phyloP scores from a whole-genome alignment of 1,140 invertebrate genomes.

The Penaeus chinensis region DNA sequence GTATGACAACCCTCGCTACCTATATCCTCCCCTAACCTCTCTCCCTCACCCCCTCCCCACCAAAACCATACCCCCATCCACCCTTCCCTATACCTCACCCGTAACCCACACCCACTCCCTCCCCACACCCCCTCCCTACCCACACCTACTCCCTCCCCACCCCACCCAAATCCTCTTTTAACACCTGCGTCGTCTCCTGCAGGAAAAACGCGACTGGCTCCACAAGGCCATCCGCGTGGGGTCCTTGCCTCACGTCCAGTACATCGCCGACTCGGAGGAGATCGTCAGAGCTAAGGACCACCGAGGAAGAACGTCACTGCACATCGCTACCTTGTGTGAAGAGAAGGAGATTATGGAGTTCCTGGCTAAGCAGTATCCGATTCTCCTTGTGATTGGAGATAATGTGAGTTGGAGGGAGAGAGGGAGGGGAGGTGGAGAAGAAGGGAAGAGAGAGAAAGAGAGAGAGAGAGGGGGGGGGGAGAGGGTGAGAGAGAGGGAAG shows the following conservation, averaged over 20 bases:
- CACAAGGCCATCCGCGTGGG: constrained; percentile 80
- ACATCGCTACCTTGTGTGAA: constrained; percentile 85
- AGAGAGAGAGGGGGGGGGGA: no score
- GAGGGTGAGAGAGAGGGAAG: no score
- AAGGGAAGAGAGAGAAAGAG: neutral
- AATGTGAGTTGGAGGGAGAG: constrained; percentile 76
- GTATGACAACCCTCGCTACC: no score
- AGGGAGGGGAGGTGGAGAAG: neutral
- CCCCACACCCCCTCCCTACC: neutral
- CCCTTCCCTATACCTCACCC: neutral
- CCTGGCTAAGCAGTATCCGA: constrained; percentile 79
- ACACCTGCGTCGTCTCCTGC: neutral
- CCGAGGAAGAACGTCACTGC: constrained; percentile 77
- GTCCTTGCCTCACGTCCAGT: constrained; percentile 74
- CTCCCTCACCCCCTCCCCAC: neutral
- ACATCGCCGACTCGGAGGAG: constrained; percentile 72
- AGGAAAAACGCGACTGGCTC: constrained; percentile 81
- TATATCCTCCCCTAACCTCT: neutral
- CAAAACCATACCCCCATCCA: no score
- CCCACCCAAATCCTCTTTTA: neutral
- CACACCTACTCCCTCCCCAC: neutral
- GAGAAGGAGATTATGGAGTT: constrained; percentile 81
- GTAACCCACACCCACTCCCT: neutral
- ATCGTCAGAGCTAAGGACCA: constrained; percentile 82
- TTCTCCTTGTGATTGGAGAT: constrained; percentile 81